phyloP scores from a whole-genome alignment of 1,140 invertebrate genomes.

The Drosophila eugracilis region DNA sequence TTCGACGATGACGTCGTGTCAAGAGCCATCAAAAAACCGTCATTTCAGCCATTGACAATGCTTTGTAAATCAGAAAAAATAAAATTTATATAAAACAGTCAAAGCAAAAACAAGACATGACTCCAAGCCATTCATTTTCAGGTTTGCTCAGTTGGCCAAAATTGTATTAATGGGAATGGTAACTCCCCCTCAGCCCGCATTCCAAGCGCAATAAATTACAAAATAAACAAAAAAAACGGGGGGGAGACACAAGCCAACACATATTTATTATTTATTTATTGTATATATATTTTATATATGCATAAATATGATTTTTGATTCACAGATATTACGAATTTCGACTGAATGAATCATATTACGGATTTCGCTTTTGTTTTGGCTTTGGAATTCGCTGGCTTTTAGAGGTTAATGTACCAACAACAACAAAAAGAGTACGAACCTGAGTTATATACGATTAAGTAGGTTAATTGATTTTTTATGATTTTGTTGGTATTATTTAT shows the following conservation, averaged over 20 bases:
- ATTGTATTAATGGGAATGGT: slow-evolving; percentile 52
- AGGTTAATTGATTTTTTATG: slow-evolving; percentile 68
- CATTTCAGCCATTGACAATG: slow-evolving; percentile 53
- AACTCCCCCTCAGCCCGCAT: slow-evolving; percentile 53
- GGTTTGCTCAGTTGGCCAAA: slow-evolving; percentile 50
- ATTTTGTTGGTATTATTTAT: slow-evolving; percentile 3
- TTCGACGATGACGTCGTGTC: slow-evolving; percentile 58
- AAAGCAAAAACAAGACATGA: slow-evolving; percentile 36
- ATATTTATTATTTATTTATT: no score
- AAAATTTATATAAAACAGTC: slow-evolving; percentile 56
- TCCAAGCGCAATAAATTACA: slow-evolving; percentile 64
- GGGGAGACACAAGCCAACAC: slow-evolving; percentile 14
- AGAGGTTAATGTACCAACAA: slow-evolving; percentile 68
- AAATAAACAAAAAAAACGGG: slow-evolving; percentile 48
- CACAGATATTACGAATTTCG: slow-evolving; percentile 55
- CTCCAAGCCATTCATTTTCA: slow-evolving; percentile 43
- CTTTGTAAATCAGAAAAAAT: slow-evolving; percentile 53
- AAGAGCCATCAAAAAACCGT: slow-evolving; percentile 46
- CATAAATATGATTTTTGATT: slow-evolving; percentile 49
- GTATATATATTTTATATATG: slow-evolving; percentile 24
- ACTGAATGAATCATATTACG: slow-evolving; percentile 69
- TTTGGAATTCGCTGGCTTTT: slow-evolving; percentile 49
- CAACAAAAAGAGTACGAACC: slow-evolving; percentile 17
- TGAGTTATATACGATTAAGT: slow-evolving; percentile 53
- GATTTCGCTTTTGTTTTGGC: slow-evolving; percentile 76